These are phyloP conservation scores for Ceriagrion tenellum DNA, from an alignment of 2,888 invertebrate genomes.

Conservation along the genomic window DNA sequence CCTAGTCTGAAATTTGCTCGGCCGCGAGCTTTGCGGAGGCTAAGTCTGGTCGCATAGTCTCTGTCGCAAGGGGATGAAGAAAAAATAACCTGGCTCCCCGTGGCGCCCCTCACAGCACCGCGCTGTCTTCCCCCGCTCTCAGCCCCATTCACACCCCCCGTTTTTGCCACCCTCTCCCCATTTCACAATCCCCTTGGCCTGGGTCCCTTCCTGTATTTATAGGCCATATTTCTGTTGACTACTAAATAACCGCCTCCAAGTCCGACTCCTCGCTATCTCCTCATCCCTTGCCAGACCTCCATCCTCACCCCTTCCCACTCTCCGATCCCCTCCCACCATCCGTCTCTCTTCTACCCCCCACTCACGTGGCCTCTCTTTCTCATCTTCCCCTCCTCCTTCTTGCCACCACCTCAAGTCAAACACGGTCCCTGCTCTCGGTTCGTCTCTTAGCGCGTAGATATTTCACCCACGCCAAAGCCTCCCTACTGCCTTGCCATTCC, in stretches of 20 bases:
- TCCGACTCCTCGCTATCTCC: conserved; percentile 21
- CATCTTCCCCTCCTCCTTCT: neutral
- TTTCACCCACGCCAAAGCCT: conserved; percentile 1
- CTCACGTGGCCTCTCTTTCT: too few species aligned
- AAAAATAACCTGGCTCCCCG: neutral
- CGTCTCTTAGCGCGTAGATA: conserved; percentile 6
- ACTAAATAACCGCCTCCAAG: conserved; percentile 45
- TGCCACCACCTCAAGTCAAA: neutral
- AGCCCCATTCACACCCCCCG: neutral
- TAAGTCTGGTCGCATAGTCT: neutral
- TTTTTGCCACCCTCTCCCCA: too few species aligned
- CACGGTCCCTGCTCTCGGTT: neutral
- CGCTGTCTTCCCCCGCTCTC: neutral
- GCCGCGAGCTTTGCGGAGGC: neutral
- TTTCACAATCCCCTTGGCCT: too few species aligned
- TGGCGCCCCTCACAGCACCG: neutral
- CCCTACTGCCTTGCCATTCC: neutral
- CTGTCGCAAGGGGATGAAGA: neutral
- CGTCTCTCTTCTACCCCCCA: neutral
- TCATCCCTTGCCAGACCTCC: neutral
- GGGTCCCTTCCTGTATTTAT: conserved; percentile 17
- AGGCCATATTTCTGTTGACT: conserved; percentile 52
- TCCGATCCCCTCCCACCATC: too few species aligned
- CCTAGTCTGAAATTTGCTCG: neutral
- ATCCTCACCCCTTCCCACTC: neutral